Evolutionary conservation across 2,113 vertebrate species (phyloP).

Genomic region (Otis tarda): DNA sequence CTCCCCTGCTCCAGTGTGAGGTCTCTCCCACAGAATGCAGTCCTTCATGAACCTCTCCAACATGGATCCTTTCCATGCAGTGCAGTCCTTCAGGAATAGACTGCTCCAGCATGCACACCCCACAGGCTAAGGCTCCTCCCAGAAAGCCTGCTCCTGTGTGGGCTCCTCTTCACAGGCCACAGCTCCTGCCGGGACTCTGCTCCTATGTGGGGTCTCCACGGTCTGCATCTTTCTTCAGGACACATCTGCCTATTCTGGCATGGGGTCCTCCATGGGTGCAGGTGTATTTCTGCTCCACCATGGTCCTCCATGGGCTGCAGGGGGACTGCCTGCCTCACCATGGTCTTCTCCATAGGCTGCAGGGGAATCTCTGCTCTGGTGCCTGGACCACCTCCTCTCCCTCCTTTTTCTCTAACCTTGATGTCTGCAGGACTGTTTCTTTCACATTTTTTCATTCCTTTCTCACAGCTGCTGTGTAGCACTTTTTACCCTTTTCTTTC

Average conservation of each 20-base stretch:
- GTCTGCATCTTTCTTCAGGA: too few relatives aligned
- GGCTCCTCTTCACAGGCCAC: background rate
- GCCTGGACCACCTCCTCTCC: background rate
- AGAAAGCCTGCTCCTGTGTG: background rate
- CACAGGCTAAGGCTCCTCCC: too few relatives aligned
- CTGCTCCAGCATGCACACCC: background rate
- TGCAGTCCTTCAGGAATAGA: background rate
- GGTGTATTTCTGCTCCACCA: background rate
- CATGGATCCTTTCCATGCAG: background rate
- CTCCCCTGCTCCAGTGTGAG: background rate
- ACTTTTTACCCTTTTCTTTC: background rate
- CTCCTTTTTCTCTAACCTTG: background rate
- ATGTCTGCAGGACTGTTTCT: background rate
- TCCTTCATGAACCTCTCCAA: too few relatives aligned
- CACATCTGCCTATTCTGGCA: background rate
- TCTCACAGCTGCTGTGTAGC: background rate
- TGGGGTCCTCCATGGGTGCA: background rate
- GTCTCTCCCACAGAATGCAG: too few relatives aligned
- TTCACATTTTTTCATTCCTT: background rate
- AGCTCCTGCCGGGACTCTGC: background rate
- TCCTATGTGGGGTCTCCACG: background rate
- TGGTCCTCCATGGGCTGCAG: background rate
- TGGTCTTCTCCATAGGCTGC: background rate
- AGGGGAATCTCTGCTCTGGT: background rate
- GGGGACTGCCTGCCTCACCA: background rate